A percentile compares a stretch with the other conserved stretches of the same genome.
These are phyloP conservation scores for Cosmia pyralina DNA, from an alignment of 2,888 invertebrate species.

Conservation along the genomic window DNA sequence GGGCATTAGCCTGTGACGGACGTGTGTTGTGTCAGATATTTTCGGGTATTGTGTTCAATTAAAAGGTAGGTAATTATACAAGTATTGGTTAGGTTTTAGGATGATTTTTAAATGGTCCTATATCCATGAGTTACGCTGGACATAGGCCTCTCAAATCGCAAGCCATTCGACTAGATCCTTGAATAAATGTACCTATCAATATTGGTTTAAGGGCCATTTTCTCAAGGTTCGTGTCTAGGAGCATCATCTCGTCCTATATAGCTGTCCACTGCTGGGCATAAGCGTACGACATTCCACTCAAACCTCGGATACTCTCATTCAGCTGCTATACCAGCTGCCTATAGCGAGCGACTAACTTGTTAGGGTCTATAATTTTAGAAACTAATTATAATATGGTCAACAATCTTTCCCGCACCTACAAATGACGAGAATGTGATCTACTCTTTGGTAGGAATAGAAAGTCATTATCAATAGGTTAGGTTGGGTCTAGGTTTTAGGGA, in stretches of 20 bases:
- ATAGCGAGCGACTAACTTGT: neutral
- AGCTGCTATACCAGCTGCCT: neutral
- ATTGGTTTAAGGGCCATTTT: neutral
- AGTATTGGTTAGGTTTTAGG: neutral
- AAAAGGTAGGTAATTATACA: neutral
- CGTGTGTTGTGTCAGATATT: slow-evolving; percentile 47
- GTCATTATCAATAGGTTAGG: no score
- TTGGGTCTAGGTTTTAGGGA: neutral
- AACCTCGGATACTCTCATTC: neutral
- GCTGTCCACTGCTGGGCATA: no score
- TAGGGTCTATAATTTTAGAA: neutral
- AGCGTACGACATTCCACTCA: neutral
- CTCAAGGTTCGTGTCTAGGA: neutral
- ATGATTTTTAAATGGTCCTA: neutral
- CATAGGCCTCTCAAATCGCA: neutral
- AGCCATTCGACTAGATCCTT: neutral
- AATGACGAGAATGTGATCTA: neutral
- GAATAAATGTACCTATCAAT: neutral
- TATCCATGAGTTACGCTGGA: neutral
- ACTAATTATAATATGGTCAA: neutral
- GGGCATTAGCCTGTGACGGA: slow-evolving; percentile 62
- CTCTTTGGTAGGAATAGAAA: neutral
- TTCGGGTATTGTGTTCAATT: neutral
- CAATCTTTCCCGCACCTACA: neutral
- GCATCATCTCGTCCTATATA: neutral